Evolutionary conservation across 2,113 vertebrate species (phyloP).

Genomic region (Phalacrocorax brasilianus): DNA sequence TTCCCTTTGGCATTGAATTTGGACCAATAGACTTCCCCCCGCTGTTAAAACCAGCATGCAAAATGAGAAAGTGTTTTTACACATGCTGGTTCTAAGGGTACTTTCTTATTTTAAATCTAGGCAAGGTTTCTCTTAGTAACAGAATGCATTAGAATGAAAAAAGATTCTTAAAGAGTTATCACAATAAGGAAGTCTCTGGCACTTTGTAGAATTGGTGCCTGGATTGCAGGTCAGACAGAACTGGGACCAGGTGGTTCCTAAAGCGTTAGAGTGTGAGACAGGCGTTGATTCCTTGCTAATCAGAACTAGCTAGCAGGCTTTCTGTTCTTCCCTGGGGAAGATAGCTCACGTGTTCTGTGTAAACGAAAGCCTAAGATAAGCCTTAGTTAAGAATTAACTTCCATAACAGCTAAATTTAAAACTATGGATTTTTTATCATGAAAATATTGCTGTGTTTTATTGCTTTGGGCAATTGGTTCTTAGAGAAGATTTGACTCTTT

Average conservation of each 20-base stretch:
- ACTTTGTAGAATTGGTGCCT: neutral
- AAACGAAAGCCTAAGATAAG: conserved; percentile 30
- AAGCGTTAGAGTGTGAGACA: neutral
- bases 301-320: neutral
- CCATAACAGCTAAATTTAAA: neutral
- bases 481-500: neutral
- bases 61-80: neutral
- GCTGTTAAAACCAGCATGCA: neutral
- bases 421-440: neutral
- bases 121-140: neutral
- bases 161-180: neutral
- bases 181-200: neutral
- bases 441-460: conserved; percentile 15
- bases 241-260: rapidly evolving
- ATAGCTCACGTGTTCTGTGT: neutral
- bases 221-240: neutral
- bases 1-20: neutral
- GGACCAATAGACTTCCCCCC: rapidly evolving
- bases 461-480: conserved; percentile 2
- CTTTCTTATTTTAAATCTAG: neutral
- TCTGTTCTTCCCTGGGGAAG: neutral
- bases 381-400: conserved; percentile 44
- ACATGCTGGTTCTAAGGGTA: neutral
- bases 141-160: neutral
- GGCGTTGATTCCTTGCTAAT: neutral